Conservation (phyloP, 2,888 invertebrate species). For the Melanchra persicariae region DNA sequence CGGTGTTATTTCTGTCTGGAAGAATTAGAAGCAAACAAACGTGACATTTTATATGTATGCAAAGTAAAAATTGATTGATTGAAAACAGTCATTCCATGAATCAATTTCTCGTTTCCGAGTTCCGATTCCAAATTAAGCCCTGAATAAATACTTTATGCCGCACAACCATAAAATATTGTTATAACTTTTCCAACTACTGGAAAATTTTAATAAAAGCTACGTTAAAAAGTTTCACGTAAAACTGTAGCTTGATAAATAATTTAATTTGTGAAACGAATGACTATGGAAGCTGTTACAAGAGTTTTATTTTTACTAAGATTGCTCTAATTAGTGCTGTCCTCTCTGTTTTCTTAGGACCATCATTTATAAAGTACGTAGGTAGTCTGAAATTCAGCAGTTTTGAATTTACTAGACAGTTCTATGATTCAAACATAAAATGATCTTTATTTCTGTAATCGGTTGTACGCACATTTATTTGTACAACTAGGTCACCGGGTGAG, state of each 20-base stretch:
- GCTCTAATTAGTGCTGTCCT: conserved; percentile 31
- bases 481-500: conserved; percentile 25
- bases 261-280: conserved; percentile 52
- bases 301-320: conserved; percentile 29
- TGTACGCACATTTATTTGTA: neutral
- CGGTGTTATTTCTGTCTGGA: conserved; percentile 3
- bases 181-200: conserved; percentile 57
- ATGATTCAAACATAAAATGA: conserved; percentile 17
- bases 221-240: conserved; percentile 50
- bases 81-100: conserved; percentile 12
- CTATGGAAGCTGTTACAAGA: conserved; percentile 31
- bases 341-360: conserved; percentile 27
- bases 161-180: conserved; percentile 54
- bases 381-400: neutral
- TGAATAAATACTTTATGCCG: conserved; percentile 31
- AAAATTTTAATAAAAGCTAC: conserved; percentile 52
- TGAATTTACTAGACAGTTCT: neutral
- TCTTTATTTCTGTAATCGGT: conserved; percentile 18
- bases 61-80: conserved; percentile 33
- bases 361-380: conserved; percentile 3
- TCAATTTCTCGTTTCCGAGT: conserved; percentile 15
- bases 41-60: conserved; percentile 15
- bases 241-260: conserved; percentile 48
- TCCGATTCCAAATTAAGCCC: conserved; percentile 26
- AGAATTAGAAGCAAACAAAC: conserved; percentile 8